Base-by-base conservation (phyloP, 1,140 invertebrate species). In the Drosophila santomea region DNA sequence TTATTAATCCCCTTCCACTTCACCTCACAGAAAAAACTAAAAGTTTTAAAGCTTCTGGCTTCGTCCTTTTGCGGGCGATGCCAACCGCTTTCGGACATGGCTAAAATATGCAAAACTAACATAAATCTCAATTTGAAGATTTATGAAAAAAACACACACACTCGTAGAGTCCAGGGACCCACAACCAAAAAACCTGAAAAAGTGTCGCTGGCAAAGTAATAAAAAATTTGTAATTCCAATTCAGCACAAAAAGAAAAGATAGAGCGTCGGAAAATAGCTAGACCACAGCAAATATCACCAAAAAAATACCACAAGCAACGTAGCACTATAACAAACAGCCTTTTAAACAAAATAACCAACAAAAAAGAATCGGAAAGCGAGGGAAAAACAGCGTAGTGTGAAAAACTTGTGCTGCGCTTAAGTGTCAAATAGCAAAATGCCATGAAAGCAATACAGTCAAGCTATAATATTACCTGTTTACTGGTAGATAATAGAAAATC, bases 51-150 rank as follows among this genome's bases (percentile, higher is more conserved):
- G 78, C 68, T 63, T 68, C 58, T 50, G 23, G 55, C 44, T 45
- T 47, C 43, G 43, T 56, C 60, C 17, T 74, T 78, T 66, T 80
- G 63, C 54, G 50, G 83, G 68, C 61, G 76, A 52, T 66, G 76
- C 60, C 71, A 84, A 79, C 80, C 76, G 84, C 84, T 78, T 63
- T 89, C 79, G 80, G 84, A 74, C 85, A 84, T 89, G 85, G 85
- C 80, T 90, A 84, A 89, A 89, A 89, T 89, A 89, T 89, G 85
- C 84, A 89, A 90, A 89, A 88, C 84, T 88, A 90, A 74, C 85
- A 89, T 89, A 89, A 89, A 89, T 89, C 84, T 89, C 84, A 89
- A 89, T 89, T 89, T 89, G 79, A 80, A 89, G 84, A 89, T 89
- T 89, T 89, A 89, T 89, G 85, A 89, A 89, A 88, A 84, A 72